Conservation (phyloP, 2,113 vertebrate species). For the Bothrops jararaca region DNA sequence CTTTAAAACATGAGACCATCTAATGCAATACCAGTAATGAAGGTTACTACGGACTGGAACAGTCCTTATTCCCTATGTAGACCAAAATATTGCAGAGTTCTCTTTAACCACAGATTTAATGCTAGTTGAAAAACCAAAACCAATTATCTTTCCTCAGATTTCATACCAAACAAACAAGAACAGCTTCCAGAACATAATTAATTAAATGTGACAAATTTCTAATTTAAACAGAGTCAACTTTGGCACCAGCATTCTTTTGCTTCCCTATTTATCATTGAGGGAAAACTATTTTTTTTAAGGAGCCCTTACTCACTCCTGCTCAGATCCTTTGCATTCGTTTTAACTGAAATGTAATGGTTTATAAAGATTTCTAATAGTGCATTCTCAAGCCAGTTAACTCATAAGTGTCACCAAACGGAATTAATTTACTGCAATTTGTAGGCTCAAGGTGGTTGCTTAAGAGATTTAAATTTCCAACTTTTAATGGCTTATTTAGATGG, state of each 20-base stretch:
- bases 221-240: constrained; percentile 53
- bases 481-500: not conserved
- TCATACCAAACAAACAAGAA: constrained; percentile 44
- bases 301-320: not conserved
- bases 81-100: not conserved
- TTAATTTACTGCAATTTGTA: not conserved
- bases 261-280: constrained; percentile 33
- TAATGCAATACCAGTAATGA: not conserved
- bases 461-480: not conserved
- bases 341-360: not conserved
- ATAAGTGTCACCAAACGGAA: not conserved
- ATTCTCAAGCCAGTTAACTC: not conserved
- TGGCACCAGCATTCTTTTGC: constrained; percentile 37
- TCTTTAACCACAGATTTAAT: not conserved
- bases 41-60: not conserved
- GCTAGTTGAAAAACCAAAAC: constrained; percentile 17
- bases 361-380: not conserved
- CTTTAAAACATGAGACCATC: not conserved
- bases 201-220: constrained; percentile 54
- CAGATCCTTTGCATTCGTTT: not conserved
- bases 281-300: constrained; percentile 22
- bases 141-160: constrained; percentile 38
- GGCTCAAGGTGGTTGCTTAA: not conserved
- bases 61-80: not conserved
- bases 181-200: constrained; percentile 35